Percentiles rank a stretch among this genome's conserved stretches.
phyloP scores from a whole-genome alignment of 2,797 vertebrate genomes.

The Ctenochaetus hawaiiensis region DNA sequence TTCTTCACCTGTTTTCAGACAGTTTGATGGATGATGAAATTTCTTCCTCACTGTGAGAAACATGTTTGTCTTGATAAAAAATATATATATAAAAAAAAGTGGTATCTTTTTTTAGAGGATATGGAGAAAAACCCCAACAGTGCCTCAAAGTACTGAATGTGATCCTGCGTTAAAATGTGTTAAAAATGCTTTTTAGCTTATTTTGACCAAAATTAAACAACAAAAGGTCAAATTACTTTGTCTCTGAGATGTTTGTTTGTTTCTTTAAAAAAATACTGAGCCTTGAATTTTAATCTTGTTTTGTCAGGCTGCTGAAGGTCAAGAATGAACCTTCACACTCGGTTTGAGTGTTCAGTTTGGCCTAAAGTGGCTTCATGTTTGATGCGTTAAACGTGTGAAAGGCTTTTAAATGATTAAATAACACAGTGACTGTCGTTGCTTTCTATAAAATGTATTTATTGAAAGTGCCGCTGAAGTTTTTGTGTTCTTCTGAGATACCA shows the following conservation, averaged over 20 bases:
- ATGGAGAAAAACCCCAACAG: not conserved
- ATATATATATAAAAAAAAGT: not conserved
- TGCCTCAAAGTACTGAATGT: not conserved
- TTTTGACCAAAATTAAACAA: not conserved
- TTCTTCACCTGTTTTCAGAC: not conserved
- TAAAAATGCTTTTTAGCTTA: not conserved
- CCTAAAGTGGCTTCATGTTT: not conserved
- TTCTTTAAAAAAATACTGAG: not conserved
- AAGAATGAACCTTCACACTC: not conserved
- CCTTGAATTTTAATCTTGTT: not conserved
- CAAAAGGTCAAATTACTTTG: not conserved
- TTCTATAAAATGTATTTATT: too few relatives aligned
- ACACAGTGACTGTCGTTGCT: too few relatives aligned
- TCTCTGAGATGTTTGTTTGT: not conserved
- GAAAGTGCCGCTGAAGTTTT: too few relatives aligned
- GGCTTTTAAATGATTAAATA: too few relatives aligned
- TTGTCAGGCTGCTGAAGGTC: not conserved
- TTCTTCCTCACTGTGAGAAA: not conserved
- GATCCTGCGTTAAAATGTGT: not conserved
- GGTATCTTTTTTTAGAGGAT: not conserved
- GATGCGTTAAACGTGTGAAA: not conserved
- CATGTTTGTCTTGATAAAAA: not conserved
- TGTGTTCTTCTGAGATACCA: too few relatives aligned
- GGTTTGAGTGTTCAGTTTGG: not conserved
- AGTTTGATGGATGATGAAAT: not conserved